Base-by-base conservation (phyloP, 2,797 vertebrate genomes). In the Gymnoscopelus braueri region DNA sequence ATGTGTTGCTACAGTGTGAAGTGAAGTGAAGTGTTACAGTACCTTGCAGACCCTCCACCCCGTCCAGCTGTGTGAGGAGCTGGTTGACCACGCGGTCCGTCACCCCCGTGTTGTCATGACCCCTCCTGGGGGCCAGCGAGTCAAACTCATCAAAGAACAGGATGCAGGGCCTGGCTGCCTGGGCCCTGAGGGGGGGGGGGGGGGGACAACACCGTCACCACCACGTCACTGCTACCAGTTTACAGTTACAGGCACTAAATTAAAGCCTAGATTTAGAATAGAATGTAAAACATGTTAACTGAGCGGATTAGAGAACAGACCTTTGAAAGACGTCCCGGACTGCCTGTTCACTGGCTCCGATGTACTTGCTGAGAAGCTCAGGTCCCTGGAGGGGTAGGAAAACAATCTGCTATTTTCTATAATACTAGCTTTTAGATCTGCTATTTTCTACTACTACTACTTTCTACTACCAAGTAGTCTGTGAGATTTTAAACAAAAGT, bases 111-210 rank as follows among this genome's bases (percentile, higher is more conserved):
- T 93, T 99, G 92, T 99, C 97, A 0, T 99, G 98, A 65, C 98
- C 98, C 83, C 98, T 92, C 55, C 95, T 95, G 64, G 98, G 97
- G 35, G 97, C 98, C 84, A 99, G 88, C 51, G 98, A 97, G 83
- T 99, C 97, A 84, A 99, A 99, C 87, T 99, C 98, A 66, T 99
- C 98, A 0, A 99, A 99, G 92, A 99, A 99, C 69, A 99, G 83
- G 49, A 99, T 93, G 86, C 98, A 99, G 2, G 98, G 98, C 72
- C 95, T 97, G 63, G 97, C 98, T 52, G 96, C 95, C 88, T 98
- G 96, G n/a, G 98, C 98, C 92, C 98, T 99, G 76, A n/a, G 3
- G 60, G 72, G 14, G 13, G 24, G n/a, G n/a, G n/a, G n/a, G n/a
- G n/a, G 75, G 0, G 24, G 13, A 32, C 11, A 26, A 3, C 26